phyloP scores from a whole-genome alignment of 1,140 invertebrate genomes.

The Berghia stephanieae region DNA sequence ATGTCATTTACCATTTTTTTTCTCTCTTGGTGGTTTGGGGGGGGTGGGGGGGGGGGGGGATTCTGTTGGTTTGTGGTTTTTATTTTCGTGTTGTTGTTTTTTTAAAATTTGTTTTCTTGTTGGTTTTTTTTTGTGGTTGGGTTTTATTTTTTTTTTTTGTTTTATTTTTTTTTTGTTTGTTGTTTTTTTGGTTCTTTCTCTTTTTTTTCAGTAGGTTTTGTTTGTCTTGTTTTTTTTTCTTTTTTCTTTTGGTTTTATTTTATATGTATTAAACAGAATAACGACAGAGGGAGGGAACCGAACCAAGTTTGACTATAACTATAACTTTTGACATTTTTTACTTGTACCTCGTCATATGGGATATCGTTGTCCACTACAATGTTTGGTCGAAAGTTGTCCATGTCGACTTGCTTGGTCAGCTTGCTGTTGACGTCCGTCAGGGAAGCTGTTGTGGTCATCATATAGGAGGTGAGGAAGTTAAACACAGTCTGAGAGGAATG shows the following conservation, averaged over 20 bases:
- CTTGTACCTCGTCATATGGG: constrained; percentile 57
- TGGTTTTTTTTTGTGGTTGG: no score
- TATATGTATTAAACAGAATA: not conserved
- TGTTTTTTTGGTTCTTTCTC: no score
- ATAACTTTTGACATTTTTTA: not conserved
- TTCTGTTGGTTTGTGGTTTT: no score
- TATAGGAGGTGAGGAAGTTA: constrained; percentile 38
- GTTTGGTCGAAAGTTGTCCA: constrained; percentile 51
- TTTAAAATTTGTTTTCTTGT: no score
- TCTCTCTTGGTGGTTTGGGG: no score
- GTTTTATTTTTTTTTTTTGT: no score
- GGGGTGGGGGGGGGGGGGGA: no score
- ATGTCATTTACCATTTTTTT: no score
- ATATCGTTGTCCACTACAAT: constrained; percentile 48
- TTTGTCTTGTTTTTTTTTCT: not conserved
- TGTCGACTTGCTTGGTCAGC: constrained; percentile 36
- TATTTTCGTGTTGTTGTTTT: no score
- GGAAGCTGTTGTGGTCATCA: constrained; percentile 37
- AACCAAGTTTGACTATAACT: not conserved
- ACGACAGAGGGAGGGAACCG: not conserved
- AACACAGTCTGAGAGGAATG: constrained; percentile 36
- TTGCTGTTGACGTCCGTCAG: constrained; percentile 41
- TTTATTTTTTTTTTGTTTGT: no score
- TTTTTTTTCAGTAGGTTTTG: not conserved
- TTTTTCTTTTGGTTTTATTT: not conserved